Base-by-base conservation (phyloP, 2,888 invertebrate genomes). In the Adineta ricciae region DNA sequence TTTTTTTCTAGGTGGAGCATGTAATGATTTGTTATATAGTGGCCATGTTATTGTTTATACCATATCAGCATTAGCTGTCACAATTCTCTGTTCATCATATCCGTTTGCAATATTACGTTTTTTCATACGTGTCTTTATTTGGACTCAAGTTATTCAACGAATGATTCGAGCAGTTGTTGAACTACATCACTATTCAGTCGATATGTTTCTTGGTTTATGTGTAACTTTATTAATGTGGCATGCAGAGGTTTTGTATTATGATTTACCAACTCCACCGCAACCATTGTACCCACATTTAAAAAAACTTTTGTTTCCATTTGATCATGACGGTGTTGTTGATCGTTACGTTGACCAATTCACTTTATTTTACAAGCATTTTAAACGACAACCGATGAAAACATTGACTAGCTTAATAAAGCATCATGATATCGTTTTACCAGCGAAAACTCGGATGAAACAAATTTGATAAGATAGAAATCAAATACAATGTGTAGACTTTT, bases 191-290 rank as follows among this genome's bases (percentile, higher is more conserved):
- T 78, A 78, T n/a, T 78, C 78, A 16, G 78, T 78, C n/a, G 78
- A 78, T 78, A 78, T 78, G 78, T 41, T 78, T 78, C 78, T 78
- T 38, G 78, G 78, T n/a, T 78, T 78, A 78, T 78, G 38, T 78
- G 78, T 78, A 1, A 78, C 78, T 8, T 24, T 78, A 78, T 41
- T 78, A n/a, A 78, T 78, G n/a, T 78, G 78, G 78, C 78, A 78
- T 78, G 38, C 78, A 41, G 24, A 38, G 24, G 32, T 78, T 41
- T n/a, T 78, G 24, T 78, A 78, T 41, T 41, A 41, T 78, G 78
- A 78, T 78, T 41, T 78, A 78, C 78, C 78, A 1, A 2, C 11
- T 41, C 0, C 41, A 78, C 78, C 78, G 24, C 7, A 41, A 24
- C 38, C 38, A 14, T 78, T 78, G 19, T 41, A 78, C n/a, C 41